These are phyloP conservation scores for Propithecus coquereli DNA, from an alignment of 2,113 vertebrate species.

Conservation along the genomic window DNA sequence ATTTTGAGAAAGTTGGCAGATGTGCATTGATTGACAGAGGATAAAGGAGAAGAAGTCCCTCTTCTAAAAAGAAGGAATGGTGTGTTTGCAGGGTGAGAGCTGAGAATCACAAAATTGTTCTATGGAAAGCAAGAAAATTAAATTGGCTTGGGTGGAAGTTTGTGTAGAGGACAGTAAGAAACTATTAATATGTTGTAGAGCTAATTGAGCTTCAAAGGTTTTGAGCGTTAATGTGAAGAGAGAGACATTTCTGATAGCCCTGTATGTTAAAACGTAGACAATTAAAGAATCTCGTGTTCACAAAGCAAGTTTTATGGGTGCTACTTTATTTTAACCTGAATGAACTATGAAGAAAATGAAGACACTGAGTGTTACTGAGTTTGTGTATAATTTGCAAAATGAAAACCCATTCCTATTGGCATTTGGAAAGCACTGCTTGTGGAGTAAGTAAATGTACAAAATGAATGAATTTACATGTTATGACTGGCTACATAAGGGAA, in stretches of 20 bases:
- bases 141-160: not conserved
- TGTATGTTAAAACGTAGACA: slow-evolving; percentile 9
- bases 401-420: slow-evolving; percentile 4
- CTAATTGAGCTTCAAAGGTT: not conserved
- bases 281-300: slow-evolving; percentile 32
- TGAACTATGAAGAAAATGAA: slow-evolving; percentile 26
- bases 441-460: not conserved
- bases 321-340: slow-evolving; percentile 5
- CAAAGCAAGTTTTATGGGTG: not conserved
- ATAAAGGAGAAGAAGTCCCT: slow-evolving; percentile 28
- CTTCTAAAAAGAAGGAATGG: not conserved
- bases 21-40: slow-evolving; percentile 11
- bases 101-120: slow-evolving; percentile 48
- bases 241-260: not conserved
- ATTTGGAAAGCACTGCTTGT: slow-evolving; percentile 10
- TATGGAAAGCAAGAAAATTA: slow-evolving; percentile 38
- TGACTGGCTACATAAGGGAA: not conserved
- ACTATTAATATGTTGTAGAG: not conserved
- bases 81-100: not conserved
- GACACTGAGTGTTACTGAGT: not conserved
- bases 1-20: slow-evolving; percentile 38
- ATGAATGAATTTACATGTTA: slow-evolving; percentile 10
- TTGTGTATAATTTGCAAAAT: slow-evolving; percentile 38
- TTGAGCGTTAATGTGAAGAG: not conserved
- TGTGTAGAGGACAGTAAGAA: slow-evolving; percentile 35